Conservation (phyloP, 2,797 vertebrate species). For the Distichodus sexfasciatus region DNA sequence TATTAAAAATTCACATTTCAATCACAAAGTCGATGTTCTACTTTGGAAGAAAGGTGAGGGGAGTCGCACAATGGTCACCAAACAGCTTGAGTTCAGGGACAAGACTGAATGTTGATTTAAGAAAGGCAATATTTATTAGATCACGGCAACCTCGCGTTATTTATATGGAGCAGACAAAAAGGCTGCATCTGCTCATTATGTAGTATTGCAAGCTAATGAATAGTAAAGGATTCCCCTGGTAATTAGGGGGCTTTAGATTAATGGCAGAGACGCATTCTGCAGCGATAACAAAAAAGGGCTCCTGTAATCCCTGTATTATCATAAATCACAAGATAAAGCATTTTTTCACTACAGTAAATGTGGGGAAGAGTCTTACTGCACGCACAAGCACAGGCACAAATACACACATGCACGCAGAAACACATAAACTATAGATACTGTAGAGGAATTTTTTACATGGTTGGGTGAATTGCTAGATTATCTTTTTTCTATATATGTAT, state of each 20-base stretch:
- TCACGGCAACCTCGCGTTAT: constrained; percentile 7
- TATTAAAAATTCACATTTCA: constrained; percentile 57
- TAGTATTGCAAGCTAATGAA: constrained; percentile 43
- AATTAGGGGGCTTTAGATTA: constrained; percentile 49
- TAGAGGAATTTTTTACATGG: too few relatives aligned
- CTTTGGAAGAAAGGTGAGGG: not conserved
- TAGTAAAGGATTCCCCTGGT: constrained; percentile 37
- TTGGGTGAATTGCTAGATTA: too few relatives aligned
- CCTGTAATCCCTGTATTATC: constrained; percentile 50
- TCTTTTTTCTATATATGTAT: too few relatives aligned
- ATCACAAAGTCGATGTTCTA: constrained; percentile 30
- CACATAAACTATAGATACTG: too few relatives aligned
- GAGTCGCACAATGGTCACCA: not conserved
- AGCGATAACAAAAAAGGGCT: constrained; percentile 45
- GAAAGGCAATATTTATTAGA: constrained; percentile 10
- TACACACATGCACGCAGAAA: too few relatives aligned
- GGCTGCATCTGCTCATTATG: constrained; percentile 36
- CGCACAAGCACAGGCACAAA: too few relatives aligned
- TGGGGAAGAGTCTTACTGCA: too few relatives aligned
- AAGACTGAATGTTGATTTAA: not conserved
- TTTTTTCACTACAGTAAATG: not conserved
- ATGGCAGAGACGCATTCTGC: constrained; percentile 47
- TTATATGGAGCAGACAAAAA: constrained; percentile 11
- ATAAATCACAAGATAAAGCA: constrained; percentile 45
- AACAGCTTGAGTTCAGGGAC: constrained; percentile 12